Conservation (phyloP, 2,888 invertebrate genomes). For the Heterodera filipjevi region DNA sequence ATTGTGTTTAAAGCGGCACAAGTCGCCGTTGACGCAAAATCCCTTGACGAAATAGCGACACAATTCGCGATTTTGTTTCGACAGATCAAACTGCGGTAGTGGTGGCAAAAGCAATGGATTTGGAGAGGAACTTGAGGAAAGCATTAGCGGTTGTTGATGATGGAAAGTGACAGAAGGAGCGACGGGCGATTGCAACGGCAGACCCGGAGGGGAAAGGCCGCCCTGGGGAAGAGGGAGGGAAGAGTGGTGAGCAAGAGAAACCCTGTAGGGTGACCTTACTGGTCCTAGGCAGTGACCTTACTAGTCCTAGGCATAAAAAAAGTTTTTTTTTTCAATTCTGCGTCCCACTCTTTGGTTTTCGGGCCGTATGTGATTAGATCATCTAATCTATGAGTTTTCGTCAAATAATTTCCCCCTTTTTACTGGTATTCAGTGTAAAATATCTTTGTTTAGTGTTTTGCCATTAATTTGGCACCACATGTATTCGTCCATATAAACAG, state of each 20-base stretch:
- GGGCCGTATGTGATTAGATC: too few relatives aligned
- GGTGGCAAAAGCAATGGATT: background rate
- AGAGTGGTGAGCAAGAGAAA: background rate
- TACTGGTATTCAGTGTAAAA: too few relatives aligned
- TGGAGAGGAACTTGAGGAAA: background rate
- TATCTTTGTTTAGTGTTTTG: too few relatives aligned
- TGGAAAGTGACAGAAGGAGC: background rate
- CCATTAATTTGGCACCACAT: too few relatives aligned
- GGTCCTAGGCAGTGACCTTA: too few relatives aligned
- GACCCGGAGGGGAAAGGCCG: background rate
- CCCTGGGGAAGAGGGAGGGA: background rate
- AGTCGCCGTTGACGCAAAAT: conserved; percentile 19
- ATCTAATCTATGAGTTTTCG: too few relatives aligned
- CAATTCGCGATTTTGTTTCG: conserved; percentile 6
- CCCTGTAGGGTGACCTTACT: too few relatives aligned
- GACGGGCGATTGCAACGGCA: background rate
- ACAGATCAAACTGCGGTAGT: background rate
- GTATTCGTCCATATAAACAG: too few relatives aligned
- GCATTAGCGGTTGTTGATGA: background rate
- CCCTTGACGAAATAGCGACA: conserved; percentile 20
- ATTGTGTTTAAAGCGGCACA: conserved; percentile 18
- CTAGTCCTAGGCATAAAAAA: too few relatives aligned
- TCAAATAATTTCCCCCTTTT: too few relatives aligned
- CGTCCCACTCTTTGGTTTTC: too few relatives aligned
- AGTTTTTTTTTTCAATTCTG: too few relatives aligned